Evolutionary conservation across 2,888 invertebrate species (phyloP).

Genomic region (Hirtodrosophila cameraria): DNA sequence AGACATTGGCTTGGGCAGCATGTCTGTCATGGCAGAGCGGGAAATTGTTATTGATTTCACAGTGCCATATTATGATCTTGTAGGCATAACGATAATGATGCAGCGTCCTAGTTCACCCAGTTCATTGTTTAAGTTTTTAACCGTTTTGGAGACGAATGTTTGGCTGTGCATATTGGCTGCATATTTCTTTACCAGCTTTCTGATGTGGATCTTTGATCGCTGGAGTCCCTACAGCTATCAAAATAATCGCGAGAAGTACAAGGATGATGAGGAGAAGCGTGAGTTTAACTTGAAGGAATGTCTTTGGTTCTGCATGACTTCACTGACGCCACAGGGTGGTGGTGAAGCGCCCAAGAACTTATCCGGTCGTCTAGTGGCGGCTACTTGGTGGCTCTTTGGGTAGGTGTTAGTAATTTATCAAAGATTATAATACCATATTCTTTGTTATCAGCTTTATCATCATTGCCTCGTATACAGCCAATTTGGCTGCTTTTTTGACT

Average conservation of each 20-base stretch:
- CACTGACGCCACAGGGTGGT: conserved; percentile 96
- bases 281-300: conserved; percentile 98
- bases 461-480: conserved; percentile 99
- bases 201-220: conserved; percentile 98
- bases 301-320: conserved; percentile 99
- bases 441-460: conserved; percentile 91
- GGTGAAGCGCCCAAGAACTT: conserved; percentile 98
- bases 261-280: conserved; percentile 96
- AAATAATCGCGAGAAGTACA: conserved; percentile 96
- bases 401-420: conserved; percentile 60
- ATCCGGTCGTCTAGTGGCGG: conserved; percentile 96
- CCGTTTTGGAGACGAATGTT: conserved; percentile 97
- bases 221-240: conserved; percentile 99
- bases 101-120: conserved; percentile 94
- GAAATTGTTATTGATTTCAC: conserved; percentile 99
- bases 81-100: conserved; percentile 98
- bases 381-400: conserved; percentile 99
- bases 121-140: conserved; percentile 97
- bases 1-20: conserved; percentile 96
- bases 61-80: conserved; percentile 98
- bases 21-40: conserved; percentile 98
- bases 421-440: not conserved
- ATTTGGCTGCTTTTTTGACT: conserved; percentile 98
- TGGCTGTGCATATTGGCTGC: conserved; percentile 98
- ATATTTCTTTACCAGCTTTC: conserved; percentile 96